Conservation (phyloP, 2,113 vertebrate species). For the Phylloscopus trochilus region DNA sequence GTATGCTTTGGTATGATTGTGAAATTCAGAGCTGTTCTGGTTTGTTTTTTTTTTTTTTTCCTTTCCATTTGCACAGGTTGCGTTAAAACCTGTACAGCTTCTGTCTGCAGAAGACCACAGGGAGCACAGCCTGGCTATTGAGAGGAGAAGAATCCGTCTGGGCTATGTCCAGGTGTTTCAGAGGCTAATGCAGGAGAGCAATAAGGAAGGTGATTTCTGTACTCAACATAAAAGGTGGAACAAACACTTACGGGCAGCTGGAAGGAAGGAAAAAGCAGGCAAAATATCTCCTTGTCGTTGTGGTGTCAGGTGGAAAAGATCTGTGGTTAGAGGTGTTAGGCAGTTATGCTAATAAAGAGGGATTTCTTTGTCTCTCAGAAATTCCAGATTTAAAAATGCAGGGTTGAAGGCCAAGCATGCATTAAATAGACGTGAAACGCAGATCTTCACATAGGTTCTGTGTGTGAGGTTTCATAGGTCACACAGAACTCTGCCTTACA, state of each 20-base stretch:
- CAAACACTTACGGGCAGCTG: not conserved
- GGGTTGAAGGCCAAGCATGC: not conserved
- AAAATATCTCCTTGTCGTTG: not conserved
- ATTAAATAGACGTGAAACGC: not conserved
- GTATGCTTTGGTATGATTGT: not conserved
- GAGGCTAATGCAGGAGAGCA: slow-evolving; percentile 70
- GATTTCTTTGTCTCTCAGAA: not conserved
- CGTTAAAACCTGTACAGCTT: slow-evolving; percentile 70
- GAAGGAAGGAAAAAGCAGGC: not conserved
- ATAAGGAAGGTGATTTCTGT: slow-evolving; percentile 43
- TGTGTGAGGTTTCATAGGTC: not conserved
- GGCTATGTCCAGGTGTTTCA: slow-evolving; percentile 70
- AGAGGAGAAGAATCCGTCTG: slow-evolving; percentile 76
- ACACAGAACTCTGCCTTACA: not conserved
- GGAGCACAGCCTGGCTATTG: slow-evolving; percentile 74
- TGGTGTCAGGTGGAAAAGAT: not conserved
- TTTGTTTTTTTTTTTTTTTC: not conserved
- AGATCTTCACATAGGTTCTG: not conserved
- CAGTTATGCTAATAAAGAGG: not conserved
- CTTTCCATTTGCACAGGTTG: slow-evolving; percentile 57
- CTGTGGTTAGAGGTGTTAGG: not conserved
- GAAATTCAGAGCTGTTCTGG: not conserved
- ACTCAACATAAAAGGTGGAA: not conserved
- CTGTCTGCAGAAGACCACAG: slow-evolving; percentile 65
- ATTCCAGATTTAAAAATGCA: not conserved